Conservation (phyloP, 2,888 invertebrate genomes). For the Cylindroiulus punctatus region DNA sequence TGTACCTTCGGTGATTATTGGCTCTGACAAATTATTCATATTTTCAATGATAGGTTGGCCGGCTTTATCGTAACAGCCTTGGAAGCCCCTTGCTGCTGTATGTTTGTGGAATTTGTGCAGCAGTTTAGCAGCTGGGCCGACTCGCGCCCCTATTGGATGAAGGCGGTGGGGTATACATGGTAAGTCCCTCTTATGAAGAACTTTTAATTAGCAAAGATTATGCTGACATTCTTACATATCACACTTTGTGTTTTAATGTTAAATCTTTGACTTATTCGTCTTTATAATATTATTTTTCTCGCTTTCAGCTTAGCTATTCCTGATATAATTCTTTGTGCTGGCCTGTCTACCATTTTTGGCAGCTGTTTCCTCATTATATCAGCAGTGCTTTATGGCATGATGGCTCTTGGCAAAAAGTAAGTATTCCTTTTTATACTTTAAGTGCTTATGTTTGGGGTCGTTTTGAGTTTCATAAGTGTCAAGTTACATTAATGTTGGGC, state of each 20-base stretch:
- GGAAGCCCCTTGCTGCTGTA: constrained; percentile 97
- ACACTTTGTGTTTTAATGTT: too few relatives aligned
- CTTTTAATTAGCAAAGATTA: too few relatives aligned
- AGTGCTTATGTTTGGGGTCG: too few relatives aligned
- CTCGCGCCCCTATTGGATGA: constrained; percentile 86
- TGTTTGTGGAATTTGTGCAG: constrained; percentile 95
- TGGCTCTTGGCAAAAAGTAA: constrained; percentile 95
- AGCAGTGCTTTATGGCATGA: constrained; percentile 90
- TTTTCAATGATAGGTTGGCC: constrained; percentile 70
- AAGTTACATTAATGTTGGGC: too few relatives aligned
- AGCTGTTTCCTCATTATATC: constrained; percentile 88
- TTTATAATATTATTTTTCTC: constrained; percentile 49
- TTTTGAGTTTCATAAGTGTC: too few relatives aligned
- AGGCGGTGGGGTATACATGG: constrained; percentile 85
- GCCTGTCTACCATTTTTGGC: constrained; percentile 82
- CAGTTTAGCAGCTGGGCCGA: constrained; percentile 83
- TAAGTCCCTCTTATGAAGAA: constrained; percentile 70
- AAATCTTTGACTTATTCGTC: too few relatives aligned
- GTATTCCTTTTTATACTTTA: not conserved
- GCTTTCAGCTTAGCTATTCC: constrained; percentile 79
- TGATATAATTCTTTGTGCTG: constrained; percentile 81
- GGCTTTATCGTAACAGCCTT: constrained; percentile 88
- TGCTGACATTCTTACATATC: too few relatives aligned
- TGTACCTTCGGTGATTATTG: not conserved
- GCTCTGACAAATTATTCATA: constrained; percentile 27